Evolutionary conservation across 2,888 invertebrate genomes (phyloP), one percentile per base, ranked within the genome.

Genomic region (Catocala fraxini): DNA sequence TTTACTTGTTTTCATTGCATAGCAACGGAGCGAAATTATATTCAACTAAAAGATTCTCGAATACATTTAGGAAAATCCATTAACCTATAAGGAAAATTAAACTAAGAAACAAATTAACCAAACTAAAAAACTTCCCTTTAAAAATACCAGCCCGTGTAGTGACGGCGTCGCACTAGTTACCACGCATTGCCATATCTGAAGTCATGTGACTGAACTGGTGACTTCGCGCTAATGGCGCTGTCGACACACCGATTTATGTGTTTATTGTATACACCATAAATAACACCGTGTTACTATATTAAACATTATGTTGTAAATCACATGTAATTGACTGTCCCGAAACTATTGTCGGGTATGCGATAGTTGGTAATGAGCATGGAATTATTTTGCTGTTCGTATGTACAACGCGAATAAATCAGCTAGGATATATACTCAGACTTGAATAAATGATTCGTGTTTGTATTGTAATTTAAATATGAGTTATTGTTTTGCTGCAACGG

Each of bases 241-340:
- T 84, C 88, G 78, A 74, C 73, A 67, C 54, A 48, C 59, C 65
- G 80, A 89, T 89, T 88, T 89, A 89, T 87, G 82, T 79, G 76
- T 85, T 83, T 82, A 80, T 83, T 77, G 74, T 77, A 58, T 51
- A 70, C 64, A 74, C 79, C 76, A 86, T 84, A 88, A 88, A 87
- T 86, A 86, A 82, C 80, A 75, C 74, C 70, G 75, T 58, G 58
- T 77, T 78, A 79, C 80, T 68, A 64, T 64, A 75, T 63, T 63
- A 74, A 77, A 77, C 65, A 71, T 68, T 71, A 63, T 56, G 80
- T 71, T 79, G 83, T 89, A 89, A 86, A 86, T 89, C 88, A 86
- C 67, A 80, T 73, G 80, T 87, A 86, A 87, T 87, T 87, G 88
- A 79, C 77, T 80, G 73, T 77, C 73, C 57, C 58, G 56, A 65